Percentiles rank a stretch among this genome's conserved stretches.
These are phyloP conservation scores for Nesidiocoris tenuis DNA, from an alignment of 2,888 invertebrate species.

Conservation along the genomic window DNA sequence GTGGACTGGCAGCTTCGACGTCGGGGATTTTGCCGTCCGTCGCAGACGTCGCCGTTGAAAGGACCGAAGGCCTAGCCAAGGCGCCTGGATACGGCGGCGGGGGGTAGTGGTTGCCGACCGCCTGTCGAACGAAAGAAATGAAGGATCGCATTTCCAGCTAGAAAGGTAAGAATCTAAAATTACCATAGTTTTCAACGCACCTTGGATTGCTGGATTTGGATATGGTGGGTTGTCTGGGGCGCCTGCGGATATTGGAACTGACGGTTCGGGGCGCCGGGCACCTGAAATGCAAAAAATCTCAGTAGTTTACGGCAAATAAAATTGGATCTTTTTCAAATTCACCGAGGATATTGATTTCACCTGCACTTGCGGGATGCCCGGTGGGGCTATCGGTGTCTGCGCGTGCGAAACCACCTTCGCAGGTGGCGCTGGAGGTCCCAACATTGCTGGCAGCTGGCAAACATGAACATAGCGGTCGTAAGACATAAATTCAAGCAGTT, in stretches of 20 bases:
- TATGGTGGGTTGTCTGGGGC: constrained; percentile 41
- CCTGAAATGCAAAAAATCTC: constrained; percentile 3
- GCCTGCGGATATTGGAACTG: constrained; percentile 45
- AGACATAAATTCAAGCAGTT: no score
- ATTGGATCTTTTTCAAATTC: no score
- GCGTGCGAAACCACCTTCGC: constrained; percentile 18
- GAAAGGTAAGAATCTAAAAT: neutral
- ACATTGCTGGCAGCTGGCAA: neutral
- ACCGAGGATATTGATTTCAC: no score
- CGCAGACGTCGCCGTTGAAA: neutral
- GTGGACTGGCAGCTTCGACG: constrained; percentile 68
- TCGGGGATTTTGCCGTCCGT: constrained; percentile 17
- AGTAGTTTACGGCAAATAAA: no score
- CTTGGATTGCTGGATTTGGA: constrained; percentile 49
- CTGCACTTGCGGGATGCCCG: neutral
- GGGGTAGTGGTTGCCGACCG: constrained; percentile 21
- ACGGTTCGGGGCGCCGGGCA: neutral
- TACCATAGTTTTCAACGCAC: neutral
- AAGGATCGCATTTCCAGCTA: neutral
- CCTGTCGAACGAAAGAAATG: constrained; percentile 9
- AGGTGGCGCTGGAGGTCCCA: neutral
- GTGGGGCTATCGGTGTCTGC: constrained; percentile 43
- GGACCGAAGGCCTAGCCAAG: constrained; percentile 13
- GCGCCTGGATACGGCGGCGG: constrained; percentile 42
- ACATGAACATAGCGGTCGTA: no score